Evolutionary conservation across 2,797 vertebrate genomes (phyloP), one percentile per base, ranked within the genome.

Genomic region (Myotis myotis): DNA sequence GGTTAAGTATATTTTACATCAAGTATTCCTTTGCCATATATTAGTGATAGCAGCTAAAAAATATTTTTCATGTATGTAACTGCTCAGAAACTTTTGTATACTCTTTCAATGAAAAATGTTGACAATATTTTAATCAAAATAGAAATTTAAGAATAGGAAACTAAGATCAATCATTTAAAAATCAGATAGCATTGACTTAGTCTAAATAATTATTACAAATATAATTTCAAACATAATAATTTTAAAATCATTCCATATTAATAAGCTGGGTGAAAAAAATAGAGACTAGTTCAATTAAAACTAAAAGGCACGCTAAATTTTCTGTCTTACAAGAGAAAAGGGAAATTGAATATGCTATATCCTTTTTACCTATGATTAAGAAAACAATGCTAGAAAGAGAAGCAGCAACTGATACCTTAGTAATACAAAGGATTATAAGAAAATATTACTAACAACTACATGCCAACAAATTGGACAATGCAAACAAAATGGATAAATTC

Each of bases 231-330:
- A 68, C 47, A 15, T 49, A 44, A 78, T 66, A 82, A 68, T n/a
- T 78, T 87, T 38, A 78, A 41, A 79, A 19, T 70, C 17, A 79
- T n/a, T 70, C 36, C 23, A 0, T 70, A 47, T 47, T 88, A 55
- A 87, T 30, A 41, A 92, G 5, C 1, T 13, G 89, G n/a, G 7
- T 57, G 47, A 86, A 75, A 87, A 87, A 41, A 85, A 71, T 7
- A 62, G 78, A 87, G 22, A 57, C 76, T 75, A 74, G 90, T 89
- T 91, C n/a, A 89, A 66, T 38, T 41, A 68, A 94, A 85, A 76
- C n/a, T 79, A 51, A 93, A 86, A 64, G 20, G 4, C 15, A 33
- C 68, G 8, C 6, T 13, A 76, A 80, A 25, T 36, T 51, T 71
- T 89, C 36, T 60, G 8, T 76, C 78, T 82, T 78, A 44, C 6